Evolutionary conservation across 2,888 invertebrate species (phyloP).

Genomic region (Melolontha melolontha): DNA sequence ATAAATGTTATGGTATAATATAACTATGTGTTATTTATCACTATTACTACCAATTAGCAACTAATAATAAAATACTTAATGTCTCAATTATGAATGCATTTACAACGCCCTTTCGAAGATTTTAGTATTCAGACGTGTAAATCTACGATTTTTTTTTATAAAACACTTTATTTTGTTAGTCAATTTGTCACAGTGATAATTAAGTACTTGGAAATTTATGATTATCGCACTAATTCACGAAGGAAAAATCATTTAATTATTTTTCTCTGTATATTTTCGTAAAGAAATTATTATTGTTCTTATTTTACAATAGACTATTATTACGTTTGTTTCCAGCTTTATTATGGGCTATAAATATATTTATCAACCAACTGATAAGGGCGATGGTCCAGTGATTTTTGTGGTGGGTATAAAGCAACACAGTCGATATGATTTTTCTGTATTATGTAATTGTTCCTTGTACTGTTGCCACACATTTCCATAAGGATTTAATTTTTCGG

Average conservation of each 20-base stretch:
- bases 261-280: slow-evolving; percentile 15
- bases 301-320: slow-evolving; percentile 52
- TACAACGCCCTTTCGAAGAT: not conserved
- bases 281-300: slow-evolving; percentile 42
- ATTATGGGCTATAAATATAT: slow-evolving; percentile 52
- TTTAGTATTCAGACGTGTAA: too few species aligned
- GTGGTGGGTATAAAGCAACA: slow-evolving; percentile 35
- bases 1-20: slow-evolving; percentile 20
- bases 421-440: slow-evolving; percentile 17
- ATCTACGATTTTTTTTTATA: too few species aligned
- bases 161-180: too few species aligned
- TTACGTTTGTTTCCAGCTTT: slow-evolving; percentile 49
- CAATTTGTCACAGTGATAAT: too few species aligned
- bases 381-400: slow-evolving; percentile 35
- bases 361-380: slow-evolving; percentile 53
- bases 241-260: slow-evolving; percentile 18
- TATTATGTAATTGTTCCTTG: slow-evolving; percentile 31
- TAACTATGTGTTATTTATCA: slow-evolving; percentile 13
- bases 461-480: slow-evolving; percentile 8
- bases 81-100: not conserved
- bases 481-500: slow-evolving; percentile 9
- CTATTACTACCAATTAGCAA: slow-evolving; percentile 30
- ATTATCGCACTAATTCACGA: not conserved
- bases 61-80: slow-evolving; percentile 27
- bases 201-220: not conserved